These are phyloP conservation scores for Lycopodina hypogea DNA, from an alignment of 37 sponge, comb jelly and placozoan species.

Conservation along the genomic window DNA sequence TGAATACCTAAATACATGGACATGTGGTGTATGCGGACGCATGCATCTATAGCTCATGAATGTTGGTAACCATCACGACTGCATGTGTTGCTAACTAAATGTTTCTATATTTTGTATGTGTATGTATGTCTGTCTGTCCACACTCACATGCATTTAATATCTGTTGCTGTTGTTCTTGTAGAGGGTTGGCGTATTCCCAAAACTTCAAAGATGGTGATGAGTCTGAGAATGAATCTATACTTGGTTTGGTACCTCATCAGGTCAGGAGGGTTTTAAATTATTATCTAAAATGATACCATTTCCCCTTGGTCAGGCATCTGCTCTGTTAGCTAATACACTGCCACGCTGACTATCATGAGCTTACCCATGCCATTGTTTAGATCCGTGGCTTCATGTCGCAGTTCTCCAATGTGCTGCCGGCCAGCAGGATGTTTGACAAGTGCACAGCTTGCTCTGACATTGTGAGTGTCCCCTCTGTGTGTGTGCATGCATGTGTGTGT, in stretches of 20 bases:
- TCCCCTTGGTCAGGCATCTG: no score
- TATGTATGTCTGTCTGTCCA: no score
- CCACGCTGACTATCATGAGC: no score
- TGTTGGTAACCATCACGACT: no score
- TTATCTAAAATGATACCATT: constrained; percentile 3
- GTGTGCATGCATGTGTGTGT: not conserved
- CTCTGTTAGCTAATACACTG: no score
- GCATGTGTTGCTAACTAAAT: no score
- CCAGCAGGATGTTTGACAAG: constrained; percentile 76
- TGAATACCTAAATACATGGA: no score
- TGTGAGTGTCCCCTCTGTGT: constrained; percentile 21
- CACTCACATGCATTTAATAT: no score
- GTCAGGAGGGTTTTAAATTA: constrained; percentile 1
- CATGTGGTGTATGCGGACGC: no score
- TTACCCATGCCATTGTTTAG: constrained; percentile 26
- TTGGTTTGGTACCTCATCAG: constrained; percentile 90
- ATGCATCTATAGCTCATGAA: no score
- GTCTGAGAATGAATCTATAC: constrained; percentile 36
- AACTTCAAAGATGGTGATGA: constrained; percentile 53
- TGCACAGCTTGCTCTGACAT: constrained; percentile 89
- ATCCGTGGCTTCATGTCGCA: constrained; percentile 94
- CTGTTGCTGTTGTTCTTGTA: not conserved
- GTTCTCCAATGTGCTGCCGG: constrained; percentile 85
- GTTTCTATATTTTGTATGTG: no score
- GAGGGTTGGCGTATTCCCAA: constrained; percentile 32